phyloP scores from a whole-genome alignment of 2,797 vertebrate species.

The Syndactyla subalaris region DNA sequence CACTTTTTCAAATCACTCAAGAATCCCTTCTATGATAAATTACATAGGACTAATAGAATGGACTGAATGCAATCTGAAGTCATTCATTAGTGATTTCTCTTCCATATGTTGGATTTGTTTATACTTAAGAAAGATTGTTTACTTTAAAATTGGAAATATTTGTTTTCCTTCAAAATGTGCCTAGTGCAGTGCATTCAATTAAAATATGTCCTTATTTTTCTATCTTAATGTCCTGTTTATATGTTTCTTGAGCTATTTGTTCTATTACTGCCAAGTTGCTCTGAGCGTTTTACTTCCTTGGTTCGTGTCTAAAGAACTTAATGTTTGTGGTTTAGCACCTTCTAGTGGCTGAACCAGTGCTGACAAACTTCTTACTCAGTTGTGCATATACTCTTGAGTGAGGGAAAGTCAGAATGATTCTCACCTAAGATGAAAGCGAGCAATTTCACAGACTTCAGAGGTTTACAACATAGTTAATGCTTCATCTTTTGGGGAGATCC shows the following conservation, averaged over 20 bases:
- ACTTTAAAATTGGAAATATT: neutral
- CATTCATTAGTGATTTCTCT: neutral
- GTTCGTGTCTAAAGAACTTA: neutral
- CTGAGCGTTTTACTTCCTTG: neutral
- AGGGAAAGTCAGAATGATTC: neutral
- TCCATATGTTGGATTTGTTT: neutral
- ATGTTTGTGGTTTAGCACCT: constrained; percentile 40
- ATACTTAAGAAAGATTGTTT: neutral
- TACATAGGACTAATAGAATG: neutral
- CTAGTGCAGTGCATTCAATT: neutral
- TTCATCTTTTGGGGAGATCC: neutral
- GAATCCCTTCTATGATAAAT: neutral
- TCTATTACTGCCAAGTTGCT: neutral
- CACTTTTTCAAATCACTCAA: neutral
- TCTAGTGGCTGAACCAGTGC: constrained; percentile 43
- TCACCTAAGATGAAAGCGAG: neutral
- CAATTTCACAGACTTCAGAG: neutral
- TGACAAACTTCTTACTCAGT: neutral
- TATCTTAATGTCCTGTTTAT: neutral
- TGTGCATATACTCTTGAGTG: neutral
- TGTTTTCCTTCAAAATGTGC: neutral
- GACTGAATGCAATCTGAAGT: neutral
- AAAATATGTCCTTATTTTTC: neutral
- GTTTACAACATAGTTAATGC: neutral
- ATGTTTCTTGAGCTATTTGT: neutral